Base-by-base conservation (phyloP, 2,888 invertebrate species). In the Monoplex corrugatus region DNA sequence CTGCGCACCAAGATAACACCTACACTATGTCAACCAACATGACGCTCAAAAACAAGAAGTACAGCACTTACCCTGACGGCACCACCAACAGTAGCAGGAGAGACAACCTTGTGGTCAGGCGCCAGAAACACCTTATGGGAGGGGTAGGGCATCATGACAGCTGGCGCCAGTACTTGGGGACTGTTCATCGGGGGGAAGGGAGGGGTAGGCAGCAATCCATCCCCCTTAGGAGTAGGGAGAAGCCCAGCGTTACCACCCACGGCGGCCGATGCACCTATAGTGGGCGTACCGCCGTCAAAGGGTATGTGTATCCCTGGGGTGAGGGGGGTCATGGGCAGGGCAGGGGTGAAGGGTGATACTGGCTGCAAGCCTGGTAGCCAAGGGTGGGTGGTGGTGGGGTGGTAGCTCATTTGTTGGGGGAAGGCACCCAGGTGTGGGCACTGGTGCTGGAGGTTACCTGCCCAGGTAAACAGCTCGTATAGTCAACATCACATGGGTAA, bases 201-300 rank as follows among this genome's bases (percentile, higher is more conserved):
- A 3, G 87, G 90, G 35, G 80, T 85, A 43, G 85, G 89, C 35
- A 90, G 45, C 35, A 90, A 38, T 3, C 89, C 78, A 68, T 90
- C 89, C 43, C 85, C 89, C 75, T 85, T 28, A 40, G 78, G 80
- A 43, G 40, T n/a, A 16, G 32, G 87, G 13, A 68, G n/a, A 45
- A 86, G 35, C 8, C 78, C 87, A 32, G 50, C 68, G 50, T 83
- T 83, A 35, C 85, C 43, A 5, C 78, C 78, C 78, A 13, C 28
- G 19, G 40, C 78, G 35, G 32, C 72, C 32, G 32, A 10, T 13
- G 10, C 57, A 16, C 16, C 19, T 10, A 16, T 23, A n/a, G 84
- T 28, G 86, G 83, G 3, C 28, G 89, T 87, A 16, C 87, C 87
- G n/a, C 86, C 78, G 68, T 89, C 90, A 72, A 89, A 89, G n/a